Evolutionary conservation across 23 tunicate species (phyloP).

Genomic region (Ciona savignyi): DNA sequence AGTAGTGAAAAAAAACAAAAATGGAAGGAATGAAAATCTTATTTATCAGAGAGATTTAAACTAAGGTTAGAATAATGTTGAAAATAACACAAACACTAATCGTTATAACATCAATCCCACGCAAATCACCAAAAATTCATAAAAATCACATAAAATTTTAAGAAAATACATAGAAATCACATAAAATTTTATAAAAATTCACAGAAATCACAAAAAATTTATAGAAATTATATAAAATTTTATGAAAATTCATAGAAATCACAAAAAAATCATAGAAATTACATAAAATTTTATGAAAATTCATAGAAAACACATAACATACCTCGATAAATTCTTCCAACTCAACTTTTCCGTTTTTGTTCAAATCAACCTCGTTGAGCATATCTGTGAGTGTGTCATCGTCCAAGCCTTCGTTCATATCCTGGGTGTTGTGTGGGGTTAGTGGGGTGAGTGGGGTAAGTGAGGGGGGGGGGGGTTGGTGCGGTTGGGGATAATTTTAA

Average conservation of each 20-base stretch:
- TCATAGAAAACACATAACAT: background rate
- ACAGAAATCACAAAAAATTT: background rate
- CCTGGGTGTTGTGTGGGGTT: conserved; percentile 7
- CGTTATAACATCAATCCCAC: too few relatives aligned
- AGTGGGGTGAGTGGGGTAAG: background rate
- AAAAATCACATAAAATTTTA: too few relatives aligned
- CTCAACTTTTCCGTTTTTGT: conserved; percentile 88
- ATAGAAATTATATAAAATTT: background rate
- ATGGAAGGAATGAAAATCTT: too few relatives aligned
- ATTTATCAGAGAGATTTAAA: too few relatives aligned
- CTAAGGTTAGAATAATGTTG: too few relatives aligned
- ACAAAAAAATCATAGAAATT: background rate
- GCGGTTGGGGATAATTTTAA: too few relatives aligned
- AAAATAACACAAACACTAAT: too few relatives aligned
- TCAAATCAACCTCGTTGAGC: conserved; percentile 84
- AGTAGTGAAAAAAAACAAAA: too few relatives aligned
- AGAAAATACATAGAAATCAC: too few relatives aligned
- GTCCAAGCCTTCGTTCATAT: conserved; percentile 46
- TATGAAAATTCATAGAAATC: background rate
- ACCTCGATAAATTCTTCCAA: conserved; percentile 83
- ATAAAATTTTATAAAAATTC: background rate
- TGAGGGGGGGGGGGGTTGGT: background rate
- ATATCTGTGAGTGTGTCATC: conserved; percentile 53
- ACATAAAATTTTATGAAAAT: too few relatives aligned
- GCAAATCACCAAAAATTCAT: too few relatives aligned